Evolutionary conservation across 2,888 invertebrate species (phyloP).

Genomic region (Lobophora halterata): DNA sequence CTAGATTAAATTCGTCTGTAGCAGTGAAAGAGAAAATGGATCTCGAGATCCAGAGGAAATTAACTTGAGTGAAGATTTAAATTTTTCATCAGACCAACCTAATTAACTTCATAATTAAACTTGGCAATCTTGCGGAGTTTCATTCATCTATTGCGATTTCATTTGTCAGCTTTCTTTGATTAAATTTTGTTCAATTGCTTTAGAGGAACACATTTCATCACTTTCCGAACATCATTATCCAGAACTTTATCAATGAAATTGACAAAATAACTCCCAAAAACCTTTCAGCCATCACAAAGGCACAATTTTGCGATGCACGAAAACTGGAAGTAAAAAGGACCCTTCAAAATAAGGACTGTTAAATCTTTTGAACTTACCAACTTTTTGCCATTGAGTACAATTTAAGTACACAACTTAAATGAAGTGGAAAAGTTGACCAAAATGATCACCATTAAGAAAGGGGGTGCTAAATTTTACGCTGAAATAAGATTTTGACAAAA

Average conservation of each 20-base stretch:
- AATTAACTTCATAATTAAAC: constrained; percentile 77
- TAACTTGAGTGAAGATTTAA: constrained; percentile 71
- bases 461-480: constrained; percentile 24
- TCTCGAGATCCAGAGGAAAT: constrained; percentile 62
- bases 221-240: constrained; percentile 8
- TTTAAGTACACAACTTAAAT: constrained; percentile 78
- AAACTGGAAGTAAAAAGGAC: constrained; percentile 53
- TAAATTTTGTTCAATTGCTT: constrained; percentile 23
- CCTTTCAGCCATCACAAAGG: constrained; percentile 46
- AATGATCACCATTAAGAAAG: constrained; percentile 50
- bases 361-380: constrained; percentile 74
- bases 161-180: constrained; percentile 39
- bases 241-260: constrained; percentile 31
- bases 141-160: constrained; percentile 59
- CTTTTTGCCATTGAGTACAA: constrained; percentile 74
- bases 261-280: constrained; percentile 41
- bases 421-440: constrained; percentile 77
- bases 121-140: constrained; percentile 58
- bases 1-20: constrained; percentile 54
- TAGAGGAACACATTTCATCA: constrained; percentile 21
- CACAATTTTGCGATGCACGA: constrained; percentile 55
- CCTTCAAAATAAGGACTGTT: constrained; percentile 77
- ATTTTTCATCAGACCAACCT: constrained; percentile 75
- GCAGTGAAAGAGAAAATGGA: constrained; percentile 63
- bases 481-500: constrained; percentile 14